Evolutionary conservation across 2,888 invertebrate genomes (phyloP).

Genomic region (Megamerina dolium): DNA sequence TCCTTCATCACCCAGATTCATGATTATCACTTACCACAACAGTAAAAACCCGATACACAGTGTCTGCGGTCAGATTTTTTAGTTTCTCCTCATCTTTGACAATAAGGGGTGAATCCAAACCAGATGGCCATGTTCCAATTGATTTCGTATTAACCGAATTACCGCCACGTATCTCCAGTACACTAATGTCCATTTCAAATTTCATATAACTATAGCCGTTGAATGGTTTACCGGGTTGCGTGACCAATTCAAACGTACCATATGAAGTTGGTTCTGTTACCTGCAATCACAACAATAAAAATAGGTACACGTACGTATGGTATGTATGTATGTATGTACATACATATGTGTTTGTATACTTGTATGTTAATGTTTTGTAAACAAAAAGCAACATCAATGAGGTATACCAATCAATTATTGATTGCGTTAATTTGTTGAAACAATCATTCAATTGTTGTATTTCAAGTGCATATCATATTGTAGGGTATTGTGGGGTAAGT

Average conservation of each 20-base stretch:
- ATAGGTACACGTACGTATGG: conserved; percentile 2
- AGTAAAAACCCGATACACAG: conserved; percentile 81
- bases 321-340: no score
- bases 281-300: conserved; percentile 36
- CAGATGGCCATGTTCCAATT: conserved; percentile 74
- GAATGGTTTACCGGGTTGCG: conserved; percentile 53
- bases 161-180: conserved; percentile 66
- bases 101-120: conserved; percentile 61
- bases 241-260: conserved; percentile 60
- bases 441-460: no score
- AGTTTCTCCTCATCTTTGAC: conserved; percentile 62
- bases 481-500: no score
- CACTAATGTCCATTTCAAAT: conserved; percentile 65
- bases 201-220: conserved; percentile 72
- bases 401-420: conserved; percentile 2
- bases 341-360: background rate
- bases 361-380: background rate
- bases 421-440: conserved; percentile 4
- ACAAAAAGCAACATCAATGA: background rate
- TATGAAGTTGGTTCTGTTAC: conserved; percentile 63
- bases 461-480: no score
- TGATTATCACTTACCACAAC: conserved; percentile 60
- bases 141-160: conserved; percentile 65
- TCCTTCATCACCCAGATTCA: no score
- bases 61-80: conserved; percentile 70